Conservation (phyloP, 30 jellyfish, hydroid and myxozoan species). For the Aurelia aurita region DNA sequence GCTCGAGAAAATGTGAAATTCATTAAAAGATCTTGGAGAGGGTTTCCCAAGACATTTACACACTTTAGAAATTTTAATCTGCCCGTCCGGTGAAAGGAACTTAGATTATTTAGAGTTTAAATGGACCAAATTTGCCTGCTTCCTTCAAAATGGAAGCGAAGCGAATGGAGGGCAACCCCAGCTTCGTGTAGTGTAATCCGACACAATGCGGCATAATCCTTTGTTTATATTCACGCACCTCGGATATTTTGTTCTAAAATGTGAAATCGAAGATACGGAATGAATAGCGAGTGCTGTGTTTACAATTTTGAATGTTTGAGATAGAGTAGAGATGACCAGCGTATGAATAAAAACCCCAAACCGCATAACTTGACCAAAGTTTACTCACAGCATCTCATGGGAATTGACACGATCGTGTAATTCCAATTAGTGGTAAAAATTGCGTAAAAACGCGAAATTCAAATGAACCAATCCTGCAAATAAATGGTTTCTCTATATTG, state of each 20-base stretch:
- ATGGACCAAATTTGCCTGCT: too few species aligned
- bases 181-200: conserved; percentile 10
- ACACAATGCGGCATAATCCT: conserved; percentile 3
- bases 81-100: too few species aligned
- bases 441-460: too few species aligned
- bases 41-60: background rate
- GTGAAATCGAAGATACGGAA: too few species aligned
- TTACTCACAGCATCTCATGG: conserved; percentile 6
- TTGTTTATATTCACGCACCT: conserved; percentile 18
- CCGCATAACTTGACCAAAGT: conserved; percentile 9
- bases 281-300: too few species aligned
- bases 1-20: background rate
- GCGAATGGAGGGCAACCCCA: background rate
- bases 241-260: background rate
- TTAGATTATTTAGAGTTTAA: too few species aligned
- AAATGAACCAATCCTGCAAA: too few species aligned
- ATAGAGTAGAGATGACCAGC: too few species aligned
- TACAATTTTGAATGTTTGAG: too few species aligned
- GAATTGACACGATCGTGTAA: background rate
- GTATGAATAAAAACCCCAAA: background rate
- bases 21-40: background rate
- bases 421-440: conserved; percentile 9
- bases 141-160: background rate
- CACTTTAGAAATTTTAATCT: background rate
- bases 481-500: too few species aligned